A percentile compares a stretch with the other conserved stretches of the same genome.
phyloP scores from a whole-genome alignment of 1,140 invertebrate genomes.

The Papilio aristodemus region DNA sequence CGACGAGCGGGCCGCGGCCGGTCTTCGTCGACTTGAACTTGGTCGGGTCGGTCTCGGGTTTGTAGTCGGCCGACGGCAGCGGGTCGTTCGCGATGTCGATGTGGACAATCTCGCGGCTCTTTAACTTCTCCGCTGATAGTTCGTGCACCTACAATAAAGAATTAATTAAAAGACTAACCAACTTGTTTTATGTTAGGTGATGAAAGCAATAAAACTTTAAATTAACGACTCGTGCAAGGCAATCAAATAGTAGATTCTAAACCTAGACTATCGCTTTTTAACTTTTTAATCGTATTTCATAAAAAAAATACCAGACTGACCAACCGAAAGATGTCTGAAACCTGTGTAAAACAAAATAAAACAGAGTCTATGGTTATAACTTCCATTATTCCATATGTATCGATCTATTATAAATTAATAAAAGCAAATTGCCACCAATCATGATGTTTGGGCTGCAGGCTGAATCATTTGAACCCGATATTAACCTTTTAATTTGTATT shows the following conservation, averaged over 20 bases:
- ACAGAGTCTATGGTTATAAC: no score
- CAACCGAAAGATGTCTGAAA: no score
- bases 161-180: no score
- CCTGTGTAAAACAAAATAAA: no score
- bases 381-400: no score
- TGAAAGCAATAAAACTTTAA: no score
- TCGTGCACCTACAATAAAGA: conserved; percentile 88
- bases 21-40: conserved; percentile 96
- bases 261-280: no score
- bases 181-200: no score
- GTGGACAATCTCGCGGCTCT: conserved; percentile 91
- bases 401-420: conserved; percentile 32
- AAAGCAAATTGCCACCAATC: background rate
- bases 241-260: no score
- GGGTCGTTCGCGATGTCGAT: conserved; percentile 98
- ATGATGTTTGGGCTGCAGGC: conserved; percentile 15
- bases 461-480: conserved; percentile 8
- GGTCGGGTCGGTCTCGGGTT: conserved; percentile 90
- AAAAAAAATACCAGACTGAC: no score
- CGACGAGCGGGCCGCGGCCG: conserved; percentile 93
- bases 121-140: conserved; percentile 92
- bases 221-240: no score
- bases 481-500: conserved; percentile 9
- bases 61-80: conserved; percentile 90
- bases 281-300: no score